Conservation (phyloP, 2,888 invertebrate genomes). For the Embidobia sp. region DNA sequence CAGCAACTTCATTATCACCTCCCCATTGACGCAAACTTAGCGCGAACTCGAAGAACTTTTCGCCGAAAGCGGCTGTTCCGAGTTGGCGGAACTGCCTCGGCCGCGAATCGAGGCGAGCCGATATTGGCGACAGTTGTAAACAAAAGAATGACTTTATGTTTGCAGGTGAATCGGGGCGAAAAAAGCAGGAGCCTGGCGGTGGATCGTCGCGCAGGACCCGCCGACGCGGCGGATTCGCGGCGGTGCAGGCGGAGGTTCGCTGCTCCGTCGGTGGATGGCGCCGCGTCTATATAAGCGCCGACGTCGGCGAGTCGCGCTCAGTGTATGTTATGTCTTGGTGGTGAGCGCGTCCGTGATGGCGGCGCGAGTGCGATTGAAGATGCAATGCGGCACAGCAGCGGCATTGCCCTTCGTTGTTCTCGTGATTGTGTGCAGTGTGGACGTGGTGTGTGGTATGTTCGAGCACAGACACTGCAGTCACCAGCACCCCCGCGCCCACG, state of each 20-base stretch:
- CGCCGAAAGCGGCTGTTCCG: too few species aligned
- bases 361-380: conserved; percentile 79
- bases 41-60: too few species aligned
- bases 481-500: conserved; percentile 86
- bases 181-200: neutral
- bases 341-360: conserved; percentile 76
- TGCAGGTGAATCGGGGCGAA: conserved; percentile 30
- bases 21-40: too few species aligned
- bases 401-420: conserved; percentile 72
- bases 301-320: conserved; percentile 72
- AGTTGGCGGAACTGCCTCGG: too few species aligned
- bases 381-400: conserved; percentile 75
- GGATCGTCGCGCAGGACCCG: conserved; percentile 7
- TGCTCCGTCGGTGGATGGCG: conserved; percentile 61
- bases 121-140: conserved; percentile 21
- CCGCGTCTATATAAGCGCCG: conserved; percentile 74
- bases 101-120: too few species aligned
- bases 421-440: conserved; percentile 73
- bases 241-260: conserved; percentile 46
- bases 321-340: conserved; percentile 78
- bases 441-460: conserved; percentile 76
- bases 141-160: conserved; percentile 40
- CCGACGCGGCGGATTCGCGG: conserved; percentile 25
- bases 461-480: conserved; percentile 84
- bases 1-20: too few species aligned